Conservation (phyloP, 2,888 invertebrate genomes). For the Drosophila eohydei region DNA sequence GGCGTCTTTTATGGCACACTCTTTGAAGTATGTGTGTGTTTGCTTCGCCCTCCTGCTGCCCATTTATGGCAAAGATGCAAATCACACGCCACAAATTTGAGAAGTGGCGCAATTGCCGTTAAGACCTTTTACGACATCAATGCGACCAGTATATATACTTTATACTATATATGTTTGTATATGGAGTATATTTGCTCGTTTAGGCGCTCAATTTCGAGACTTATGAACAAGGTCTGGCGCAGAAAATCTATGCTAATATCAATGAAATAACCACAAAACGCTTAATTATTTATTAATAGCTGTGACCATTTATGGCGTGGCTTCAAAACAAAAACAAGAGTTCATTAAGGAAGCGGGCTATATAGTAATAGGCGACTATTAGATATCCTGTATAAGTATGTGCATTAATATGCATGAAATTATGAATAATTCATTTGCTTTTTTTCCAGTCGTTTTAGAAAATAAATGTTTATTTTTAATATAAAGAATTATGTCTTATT, state of each 20-base stretch:
- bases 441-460: background rate
- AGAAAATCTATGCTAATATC: conserved; percentile 66
- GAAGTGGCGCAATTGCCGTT: conserved; percentile 71
- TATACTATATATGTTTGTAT: background rate
- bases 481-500: background rate
- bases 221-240: conserved; percentile 41
- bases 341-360: conserved; percentile 21
- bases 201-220: conserved; percentile 18
- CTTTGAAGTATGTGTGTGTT: conserved; percentile 6
- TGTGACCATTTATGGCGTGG: conserved; percentile 44
- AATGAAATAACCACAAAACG: conserved; percentile 55
- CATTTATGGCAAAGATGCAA: conserved; percentile 65
- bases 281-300: conserved; percentile 53
- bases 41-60: conserved; percentile 24
- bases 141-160: conserved; percentile 25
- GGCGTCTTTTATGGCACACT: conserved; percentile 38
- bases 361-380: background rate
- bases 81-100: conserved; percentile 53
- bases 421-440: background rate
- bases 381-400: conserved; percentile 12
- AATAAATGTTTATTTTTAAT: background rate
- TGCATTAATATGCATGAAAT: background rate
- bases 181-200: background rate
- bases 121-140: conserved; percentile 54
- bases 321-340: conserved; percentile 5